Evolutionary conservation across 2,113 vertebrate genomes (phyloP), one percentile per base, ranked within the genome.

Genomic region (Donacobius atricapilla): DNA sequence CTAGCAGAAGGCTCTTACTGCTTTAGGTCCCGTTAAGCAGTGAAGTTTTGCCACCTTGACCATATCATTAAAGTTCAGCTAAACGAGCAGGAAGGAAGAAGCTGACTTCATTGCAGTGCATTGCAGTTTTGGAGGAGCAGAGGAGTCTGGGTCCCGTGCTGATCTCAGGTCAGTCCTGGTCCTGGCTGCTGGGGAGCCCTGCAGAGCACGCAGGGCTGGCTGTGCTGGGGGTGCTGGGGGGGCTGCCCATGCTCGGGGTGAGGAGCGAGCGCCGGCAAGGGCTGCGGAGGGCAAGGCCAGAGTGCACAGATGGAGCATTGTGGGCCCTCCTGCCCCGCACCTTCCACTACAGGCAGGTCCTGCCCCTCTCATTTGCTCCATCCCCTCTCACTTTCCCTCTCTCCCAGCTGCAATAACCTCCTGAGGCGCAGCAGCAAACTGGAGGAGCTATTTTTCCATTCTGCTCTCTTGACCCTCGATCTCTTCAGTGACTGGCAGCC

Each of bases 401-500:
- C 35, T 78, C 58, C 64, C 48, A 63, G 4, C 51, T 44, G 64
- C 72, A 66, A 1, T 33, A 45, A 81, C 50, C 71, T 76, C 72
- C 68, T 7, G 50, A 76, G 75, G 57, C 83, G 83, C 71, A 65
- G 64, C 83, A 86, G 86, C 64, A 82, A 73, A 87, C 72, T 75
- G 69, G 37, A 95, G 45, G 16, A 89, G 57, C 28, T 87, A 7
- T 61, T 81, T 51, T 63, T 84, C 68, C 2, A 0, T 65, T 60
- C 57, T 93, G 33, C 70, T 85, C 22, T 60, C 61, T 54, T 82
- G 69, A 84, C 70, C 65, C 61, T 54, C 71, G 33, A 75, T 78
- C 84, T 87, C 61, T 75, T 42, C 51, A 35, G 66, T 93, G 90
- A 54, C 80, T 80, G 86, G 89, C 89, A 96, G 71, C 71, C 68